phyloP scores from a whole-genome alignment of 2,797 vertebrate species.

The Denticeps clupeoides region DNA sequence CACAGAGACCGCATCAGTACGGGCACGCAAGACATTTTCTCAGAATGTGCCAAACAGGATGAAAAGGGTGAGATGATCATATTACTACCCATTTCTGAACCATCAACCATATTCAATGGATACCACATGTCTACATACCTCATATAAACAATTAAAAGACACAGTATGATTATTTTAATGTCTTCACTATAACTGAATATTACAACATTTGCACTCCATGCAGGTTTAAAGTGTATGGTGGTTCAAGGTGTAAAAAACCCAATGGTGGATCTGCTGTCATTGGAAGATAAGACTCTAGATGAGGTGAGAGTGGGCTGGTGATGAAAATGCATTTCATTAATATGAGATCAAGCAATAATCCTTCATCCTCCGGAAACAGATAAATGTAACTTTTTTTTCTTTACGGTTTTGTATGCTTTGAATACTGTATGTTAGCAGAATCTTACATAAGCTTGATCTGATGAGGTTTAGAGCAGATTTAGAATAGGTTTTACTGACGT shows the following conservation, averaged over 20 bases:
- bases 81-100: too few species aligned
- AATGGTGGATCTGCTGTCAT: constrained; percentile 79
- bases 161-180: too few species aligned
- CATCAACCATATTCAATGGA: background rate
- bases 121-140: background rate
- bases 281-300: constrained; percentile 91
- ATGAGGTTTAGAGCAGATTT: too few species aligned
- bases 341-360: background rate
- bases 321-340: background rate
- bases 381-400: background rate
- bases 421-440: too few species aligned
- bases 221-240: constrained; percentile 89
- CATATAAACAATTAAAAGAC: background rate
- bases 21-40: constrained; percentile 91
- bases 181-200: too few species aligned
- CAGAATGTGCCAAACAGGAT: constrained; percentile 96
- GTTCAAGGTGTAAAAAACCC: constrained; percentile 95
- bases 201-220: background rate
- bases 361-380: too few species aligned
- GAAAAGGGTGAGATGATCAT: constrained; percentile 87
- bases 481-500: too few species aligned
- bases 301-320: constrained; percentile 60
- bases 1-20: constrained; percentile 92
- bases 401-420: background rate
- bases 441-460: too few species aligned